Evolutionary conservation across 2,888 invertebrate genomes (phyloP), one percentile per base, ranked within the genome.

Genomic region (Anarsia innoxiella): DNA sequence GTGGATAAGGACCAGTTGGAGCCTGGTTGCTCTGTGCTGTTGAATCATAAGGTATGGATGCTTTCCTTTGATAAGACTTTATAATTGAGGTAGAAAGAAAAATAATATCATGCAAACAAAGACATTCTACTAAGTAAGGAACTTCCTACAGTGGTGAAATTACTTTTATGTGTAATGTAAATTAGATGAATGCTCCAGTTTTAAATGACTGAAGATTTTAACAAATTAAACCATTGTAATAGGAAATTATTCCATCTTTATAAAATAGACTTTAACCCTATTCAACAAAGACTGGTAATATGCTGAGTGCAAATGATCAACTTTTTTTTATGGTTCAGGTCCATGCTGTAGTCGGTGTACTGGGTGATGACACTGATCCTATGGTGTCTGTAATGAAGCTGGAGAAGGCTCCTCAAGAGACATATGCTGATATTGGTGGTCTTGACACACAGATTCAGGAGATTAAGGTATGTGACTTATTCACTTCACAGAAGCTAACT

Each of bases 321-420:
- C 3, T 5, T 19, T 3, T 19, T 3, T 6, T 19, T 5, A 19
- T 19, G 6, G 3, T 19, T 25, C 42, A 90, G 90, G 98, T 98
- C 1, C 98, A 99, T 86, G 97, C 98, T 31, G 98, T 99, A n/a
- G 98, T 99, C 16, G 99, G 99, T 37, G 97, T 99, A 0, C 79
- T 99, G n/a, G 93, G 96, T 13, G 99, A 99, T 80, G 99, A 99
- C 67, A 99, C 98, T 8, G 99, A 99, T 80, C 99, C 99, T 2
- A 99, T 99, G 99, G 99, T 99, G 2, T 99, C 98, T 8, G 99
- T 99, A 1, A 99, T 99, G 99, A 99, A 99, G 74, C 82, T 99
- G 30, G 99, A 99, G 69, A 99, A 99, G 66, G 99, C 99, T 5
- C 99, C 99, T 1, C 98, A 97, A 71, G 99, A 99, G 82, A 99